phyloP scores from a whole-genome alignment of 2,797 vertebrate genomes.

The Anabas testudineus region DNA sequence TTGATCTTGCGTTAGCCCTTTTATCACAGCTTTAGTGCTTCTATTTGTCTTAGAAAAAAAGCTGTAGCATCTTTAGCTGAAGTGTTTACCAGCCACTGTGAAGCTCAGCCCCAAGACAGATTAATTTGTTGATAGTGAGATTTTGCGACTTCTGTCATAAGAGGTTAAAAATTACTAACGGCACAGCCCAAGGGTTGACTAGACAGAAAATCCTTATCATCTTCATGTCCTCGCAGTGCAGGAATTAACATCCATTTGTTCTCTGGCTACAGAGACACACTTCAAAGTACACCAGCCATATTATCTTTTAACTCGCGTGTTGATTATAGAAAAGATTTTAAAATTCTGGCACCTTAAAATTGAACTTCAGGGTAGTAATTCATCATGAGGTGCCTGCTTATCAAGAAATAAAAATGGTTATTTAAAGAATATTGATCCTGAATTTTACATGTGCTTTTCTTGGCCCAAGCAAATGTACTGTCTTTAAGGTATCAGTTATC shows the following conservation, averaged over 20 bases:
- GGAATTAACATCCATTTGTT: background rate
- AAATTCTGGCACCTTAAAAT: background rate
- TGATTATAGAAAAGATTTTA: background rate
- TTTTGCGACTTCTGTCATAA: background rate
- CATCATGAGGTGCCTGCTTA: slow-evolving; percentile 1
- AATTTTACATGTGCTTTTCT: background rate
- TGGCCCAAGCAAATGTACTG: background rate
- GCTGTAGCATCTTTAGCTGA: background rate
- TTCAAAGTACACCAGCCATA: background rate
- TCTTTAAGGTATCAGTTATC: background rate
- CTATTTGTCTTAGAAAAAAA: background rate
- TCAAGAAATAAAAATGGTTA: background rate
- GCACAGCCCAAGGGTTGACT: background rate
- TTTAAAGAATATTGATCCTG: background rate
- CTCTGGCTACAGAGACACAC: background rate
- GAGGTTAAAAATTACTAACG: slow-evolving; percentile 16
- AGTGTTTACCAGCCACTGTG: slow-evolving; percentile 8
- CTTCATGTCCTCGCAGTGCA: background rate
- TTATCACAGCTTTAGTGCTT: background rate
- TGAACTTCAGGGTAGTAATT: background rate
- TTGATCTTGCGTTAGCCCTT: background rate
- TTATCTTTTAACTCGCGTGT: background rate
- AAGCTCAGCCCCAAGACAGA: background rate
- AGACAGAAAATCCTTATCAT: slow-evolving; percentile 3
- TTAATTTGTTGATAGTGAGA: background rate